A percentile compares a stretch with the other conserved stretches of the same genome.
Evolutionary conservation across 1,140 invertebrate species (phyloP).

Genomic region (Thaumatotibia leucotreta): DNA sequence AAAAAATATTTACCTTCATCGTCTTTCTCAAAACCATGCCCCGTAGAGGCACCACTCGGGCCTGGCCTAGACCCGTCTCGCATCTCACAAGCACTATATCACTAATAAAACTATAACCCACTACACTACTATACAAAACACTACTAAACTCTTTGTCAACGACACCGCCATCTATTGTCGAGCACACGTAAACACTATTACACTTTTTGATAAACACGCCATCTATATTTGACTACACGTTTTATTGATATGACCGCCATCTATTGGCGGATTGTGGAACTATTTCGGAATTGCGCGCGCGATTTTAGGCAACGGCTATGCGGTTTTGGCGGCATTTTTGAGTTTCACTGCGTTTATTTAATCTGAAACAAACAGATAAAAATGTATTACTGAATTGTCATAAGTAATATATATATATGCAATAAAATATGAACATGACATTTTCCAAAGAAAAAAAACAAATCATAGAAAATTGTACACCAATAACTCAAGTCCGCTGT

Average conservation of each 20-base stretch:
- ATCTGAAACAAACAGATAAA: conserved; percentile 3
- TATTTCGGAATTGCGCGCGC: neutral
- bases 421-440: no score
- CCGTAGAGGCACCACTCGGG: conserved; percentile 53
- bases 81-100: conserved; percentile 45
- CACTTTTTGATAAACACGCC: neutral
- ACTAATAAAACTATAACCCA: neutral
- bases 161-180: neutral
- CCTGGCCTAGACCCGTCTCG: conserved; percentile 58
- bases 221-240: neutral
- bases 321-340: neutral
- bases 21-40: conserved; percentile 38
- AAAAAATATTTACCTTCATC: conserved; percentile 36
- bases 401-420: no score
- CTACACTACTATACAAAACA: conserved; percentile 1
- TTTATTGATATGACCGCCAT: neutral
- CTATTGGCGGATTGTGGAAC: neutral
- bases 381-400: neutral
- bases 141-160: neutral
- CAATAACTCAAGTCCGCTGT: no score
- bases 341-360: neutral
- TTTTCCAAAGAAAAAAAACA: no score
- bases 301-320: neutral
- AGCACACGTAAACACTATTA: neutral
- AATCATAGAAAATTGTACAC: no score